phyloP scores from a whole-genome alignment of 2,888 invertebrate species.

The Morpho helenor region DNA sequence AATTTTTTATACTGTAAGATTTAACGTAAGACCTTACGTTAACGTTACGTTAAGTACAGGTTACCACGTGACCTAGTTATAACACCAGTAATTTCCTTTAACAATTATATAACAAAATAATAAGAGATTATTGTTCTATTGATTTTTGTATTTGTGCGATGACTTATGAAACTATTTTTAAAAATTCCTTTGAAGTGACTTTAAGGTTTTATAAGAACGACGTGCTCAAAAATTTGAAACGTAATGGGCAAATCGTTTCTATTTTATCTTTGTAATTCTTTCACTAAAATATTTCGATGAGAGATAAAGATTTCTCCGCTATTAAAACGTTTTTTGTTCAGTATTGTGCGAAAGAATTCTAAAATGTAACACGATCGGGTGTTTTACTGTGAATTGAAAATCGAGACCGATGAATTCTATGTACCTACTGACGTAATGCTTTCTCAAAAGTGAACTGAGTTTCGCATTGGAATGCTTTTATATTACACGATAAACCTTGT shows the following conservation, averaged over 20 bases:
- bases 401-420: constrained; percentile 47
- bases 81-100: no score
- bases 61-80: no score
- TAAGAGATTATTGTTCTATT: no score
- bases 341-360: constrained; percentile 37
- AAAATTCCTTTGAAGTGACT: no score
- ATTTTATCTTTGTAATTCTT: not conserved
- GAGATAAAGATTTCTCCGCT: constrained; percentile 6
- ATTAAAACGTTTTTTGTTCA: constrained; percentile 10
- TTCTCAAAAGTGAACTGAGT: constrained; percentile 57
- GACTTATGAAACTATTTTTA: no score
- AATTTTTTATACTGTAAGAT: no score
- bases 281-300: not conserved
- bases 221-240: not conserved
- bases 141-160: no score
- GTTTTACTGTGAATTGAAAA: constrained; percentile 55
- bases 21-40: no score
- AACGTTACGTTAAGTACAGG: no score
- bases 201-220: not conserved
- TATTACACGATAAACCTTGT: constrained; percentile 1
- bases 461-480: constrained; percentile 34
- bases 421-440: constrained; percentile 50
- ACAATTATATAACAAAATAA: no score
- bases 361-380: constrained; percentile 49
- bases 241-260: not conserved